Conservation (phyloP, 2,888 invertebrate genomes). For the Axea sp. region DNA sequence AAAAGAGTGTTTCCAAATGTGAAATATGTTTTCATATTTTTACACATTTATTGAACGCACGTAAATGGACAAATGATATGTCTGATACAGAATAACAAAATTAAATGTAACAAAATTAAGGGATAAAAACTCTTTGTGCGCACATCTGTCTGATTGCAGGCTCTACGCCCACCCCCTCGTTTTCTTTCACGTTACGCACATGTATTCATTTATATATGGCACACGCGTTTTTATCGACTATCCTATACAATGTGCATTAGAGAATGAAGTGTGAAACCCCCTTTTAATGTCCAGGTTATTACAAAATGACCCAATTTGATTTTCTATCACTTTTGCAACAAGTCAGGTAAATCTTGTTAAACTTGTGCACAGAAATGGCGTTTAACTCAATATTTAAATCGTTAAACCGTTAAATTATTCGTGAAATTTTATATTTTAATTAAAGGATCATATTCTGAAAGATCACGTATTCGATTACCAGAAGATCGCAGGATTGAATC, state of each 20-base stretch:
- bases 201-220: slow-evolving; percentile 33
- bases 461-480: slow-evolving; percentile 17
- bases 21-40: too few relatives aligned
- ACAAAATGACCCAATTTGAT: slow-evolving; percentile 39
- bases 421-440: slow-evolving; percentile 17
- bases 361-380: too few relatives aligned
- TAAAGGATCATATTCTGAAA: not conserved
- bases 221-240: slow-evolving; percentile 41
- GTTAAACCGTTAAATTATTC: slow-evolving; percentile 6
- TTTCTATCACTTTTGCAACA: slow-evolving; percentile 13
- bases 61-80: slow-evolving; percentile 36
- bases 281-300: slow-evolving; percentile 20
- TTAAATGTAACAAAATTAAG: slow-evolving; percentile 39
- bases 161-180: slow-evolving; percentile 4
- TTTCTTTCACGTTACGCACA: slow-evolving; percentile 26
- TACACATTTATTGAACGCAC: too few relatives aligned
- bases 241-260: slow-evolving; percentile 10
- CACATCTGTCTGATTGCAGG: slow-evolving; percentile 32
- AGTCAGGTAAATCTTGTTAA: too few relatives aligned
- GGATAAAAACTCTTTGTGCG: slow-evolving; percentile 35
- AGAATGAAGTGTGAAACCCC: slow-evolving; percentile 18
- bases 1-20: too few relatives aligned
- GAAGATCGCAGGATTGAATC: slow-evolving; percentile 27
- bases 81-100: slow-evolving; percentile 27
- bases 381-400: slow-evolving; percentile 3